Evolutionary conservation across 2,888 invertebrate species (phyloP), one percentile per base, ranked within the genome.

Genomic region (Epinotia brunnichana): DNA sequence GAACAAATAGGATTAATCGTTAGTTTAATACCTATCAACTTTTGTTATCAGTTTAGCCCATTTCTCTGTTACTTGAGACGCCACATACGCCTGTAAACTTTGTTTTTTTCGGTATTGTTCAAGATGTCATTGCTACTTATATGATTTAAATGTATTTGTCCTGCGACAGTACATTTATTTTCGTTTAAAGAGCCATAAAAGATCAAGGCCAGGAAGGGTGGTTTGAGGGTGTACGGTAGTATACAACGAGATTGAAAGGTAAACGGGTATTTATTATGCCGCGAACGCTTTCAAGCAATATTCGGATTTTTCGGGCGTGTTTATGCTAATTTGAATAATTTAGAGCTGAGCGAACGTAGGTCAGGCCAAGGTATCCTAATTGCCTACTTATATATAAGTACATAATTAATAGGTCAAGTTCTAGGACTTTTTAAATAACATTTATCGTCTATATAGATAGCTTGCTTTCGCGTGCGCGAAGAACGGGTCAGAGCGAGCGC

Each of bases 201-300:
- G 51, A 13, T 29, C 35, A 60, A 60, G 69, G 69, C 53, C 69
- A 54, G 51, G 51, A 41, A 69, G 39, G 39, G 39, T 19, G 60
- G 69, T 60, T 11, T 29, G 61, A 44, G 21, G 44, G 68, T 35
- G 19, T 44, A 39, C 11, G 39, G 48, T 41, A 51, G 11, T 60
- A 60, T 60, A 60, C 60, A 53, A 60, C 51, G 44, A 53, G 48
- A 69, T 69, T 60, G 51, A 69, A 60, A 39, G 69, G 51, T 60
- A 60, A 39, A 60, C 39, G 35, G 19, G 29, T 68, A n/a, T 68
- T 60, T 60, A 53, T n/a, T 60, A 21, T n/a, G 60, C 21, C 2
- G 29, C 19, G 68, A 54, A 48, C 48, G 24, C 51, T 68, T 68
- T n/a, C 29, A 10, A 17, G 56, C 39, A 21, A 60, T 39, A 57